Base-by-base conservation (phyloP, 2,797 vertebrate species). In the Gymnothorax javanicus region DNA sequence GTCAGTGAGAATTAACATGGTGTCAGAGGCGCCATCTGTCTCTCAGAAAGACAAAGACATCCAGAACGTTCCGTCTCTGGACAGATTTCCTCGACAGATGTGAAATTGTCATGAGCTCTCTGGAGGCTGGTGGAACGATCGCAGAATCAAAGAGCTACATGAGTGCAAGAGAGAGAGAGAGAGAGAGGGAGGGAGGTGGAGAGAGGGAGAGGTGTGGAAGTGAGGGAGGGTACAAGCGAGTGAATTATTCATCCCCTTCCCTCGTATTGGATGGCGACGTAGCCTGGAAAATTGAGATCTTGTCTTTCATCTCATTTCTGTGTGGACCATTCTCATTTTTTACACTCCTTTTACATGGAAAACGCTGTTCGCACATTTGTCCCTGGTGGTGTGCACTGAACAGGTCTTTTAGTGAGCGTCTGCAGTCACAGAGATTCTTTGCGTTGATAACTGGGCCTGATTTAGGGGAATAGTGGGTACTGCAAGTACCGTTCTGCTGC, bases 1-100 rank as follows among this genome's bases (percentile, higher is more conserved):
- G 75, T 43, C 33, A 58, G 85, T 88, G 87, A 91, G 87, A 90
- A 87, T 93, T 92, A 91, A 89, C 90, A 89, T 82, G 87, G 60
- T 88, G 92, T 92, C 89, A 91, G 88, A 85, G 1, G 17, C 50
- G 88, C 93, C 94, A 93, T 94, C 93, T 94, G 94, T 93, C 90
- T 91, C 89, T 85, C 91, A 84, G 88, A 90, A 90, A 91, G 92
- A 90, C 91, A 85, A 87, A 3, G 87, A 88, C 57, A 87, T 90
- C 90, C 88, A 91, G 90, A 88, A 88, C 88, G 89, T 87, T 85
- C 87, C 79, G 73, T 54, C 57, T 9, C 88, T 56, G n/a, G 69
- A 58, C 56, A 84, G 71, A 87, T 60, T 86, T 79, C 57, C 54
- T 15, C 75, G 33, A 50, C 58, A 82, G 75, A 67, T 75, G 71